Evolutionary conservation across 2,797 vertebrate genomes (phyloP).

Genomic region (Pteronotus mesoamericanus): DNA sequence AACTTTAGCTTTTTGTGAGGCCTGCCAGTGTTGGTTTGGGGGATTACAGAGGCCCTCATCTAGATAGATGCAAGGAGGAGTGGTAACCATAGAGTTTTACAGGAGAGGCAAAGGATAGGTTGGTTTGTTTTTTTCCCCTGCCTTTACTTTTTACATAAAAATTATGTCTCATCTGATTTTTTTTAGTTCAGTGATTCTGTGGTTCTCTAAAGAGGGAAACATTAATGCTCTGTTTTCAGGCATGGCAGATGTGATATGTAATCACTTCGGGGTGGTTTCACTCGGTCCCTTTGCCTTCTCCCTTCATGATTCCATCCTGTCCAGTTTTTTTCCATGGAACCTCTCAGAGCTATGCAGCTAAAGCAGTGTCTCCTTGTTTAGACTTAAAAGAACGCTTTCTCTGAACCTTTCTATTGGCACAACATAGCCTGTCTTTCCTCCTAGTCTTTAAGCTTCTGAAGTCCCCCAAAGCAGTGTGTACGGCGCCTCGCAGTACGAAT

Average conservation of each 20-base stretch:
- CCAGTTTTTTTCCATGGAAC: background rate
- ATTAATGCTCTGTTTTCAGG: background rate
- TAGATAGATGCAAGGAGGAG: background rate
- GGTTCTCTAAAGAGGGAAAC: background rate
- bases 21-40: background rate
- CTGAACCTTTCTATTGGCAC: background rate
- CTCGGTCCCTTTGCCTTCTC: background rate
- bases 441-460: background rate
- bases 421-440: background rate
- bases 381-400: background rate
- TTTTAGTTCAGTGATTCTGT: background rate
- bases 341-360: background rate
- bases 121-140: background rate
- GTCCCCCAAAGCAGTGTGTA: background rate
- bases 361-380: background rate
- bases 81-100: background rate
- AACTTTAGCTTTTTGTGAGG: background rate
- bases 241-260: background rate
- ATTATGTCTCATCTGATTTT: background rate
- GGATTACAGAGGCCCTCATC: background rate
- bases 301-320: too few species aligned
- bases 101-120: background rate
- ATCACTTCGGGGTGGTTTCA: background rate
- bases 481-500: fast-evolving
- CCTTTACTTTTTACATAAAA: background rate